Conservation (phyloP, 2,797 vertebrate species). For the Podarcis siculus region DNA sequence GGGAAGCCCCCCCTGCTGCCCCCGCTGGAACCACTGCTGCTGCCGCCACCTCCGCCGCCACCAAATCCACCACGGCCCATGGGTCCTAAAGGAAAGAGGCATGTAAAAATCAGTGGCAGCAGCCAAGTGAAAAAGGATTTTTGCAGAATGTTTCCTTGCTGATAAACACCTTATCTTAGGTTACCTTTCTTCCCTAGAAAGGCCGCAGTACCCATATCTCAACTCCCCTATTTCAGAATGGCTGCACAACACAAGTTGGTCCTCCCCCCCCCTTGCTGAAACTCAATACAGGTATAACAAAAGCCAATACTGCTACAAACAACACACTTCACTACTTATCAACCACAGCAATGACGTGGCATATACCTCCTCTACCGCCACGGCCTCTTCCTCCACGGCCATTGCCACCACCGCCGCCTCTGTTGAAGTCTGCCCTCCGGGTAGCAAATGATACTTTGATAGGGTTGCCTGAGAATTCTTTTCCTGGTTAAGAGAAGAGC, state of each 20-base stretch:
- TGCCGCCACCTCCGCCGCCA: constrained; percentile 63
- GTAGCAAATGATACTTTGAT: constrained; percentile 93
- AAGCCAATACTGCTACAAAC: not conserved
- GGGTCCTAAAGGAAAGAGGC: constrained; percentile 66
- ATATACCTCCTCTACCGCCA: constrained; percentile 74
- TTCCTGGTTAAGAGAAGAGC: constrained; percentile 68
- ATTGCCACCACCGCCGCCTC: constrained; percentile 81
- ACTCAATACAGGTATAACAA: no score
- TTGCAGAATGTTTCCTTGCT: not conserved
- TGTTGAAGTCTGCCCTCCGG: constrained; percentile 86
- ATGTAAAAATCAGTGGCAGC: no score
- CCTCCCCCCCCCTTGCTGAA: not conserved
- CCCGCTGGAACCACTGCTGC: constrained; percentile 67
- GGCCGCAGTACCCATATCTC: not conserved
- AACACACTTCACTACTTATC: not conserved
- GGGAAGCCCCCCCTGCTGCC: constrained; percentile 79
- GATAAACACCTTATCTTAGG: not conserved
- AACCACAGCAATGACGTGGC: not conserved
- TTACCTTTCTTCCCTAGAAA: not conserved
- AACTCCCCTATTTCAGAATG: no score
- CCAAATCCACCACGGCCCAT: constrained; percentile 89
- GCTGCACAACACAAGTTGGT: not conserved
- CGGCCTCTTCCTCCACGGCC: constrained; percentile 83
- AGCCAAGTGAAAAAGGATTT: not conserved
- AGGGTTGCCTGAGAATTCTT: constrained; percentile 90